Evolutionary conservation across 2,888 invertebrate species (phyloP), one percentile per base, ranked within the genome.

Genomic region (Leptinotarsa tumamoca): DNA sequence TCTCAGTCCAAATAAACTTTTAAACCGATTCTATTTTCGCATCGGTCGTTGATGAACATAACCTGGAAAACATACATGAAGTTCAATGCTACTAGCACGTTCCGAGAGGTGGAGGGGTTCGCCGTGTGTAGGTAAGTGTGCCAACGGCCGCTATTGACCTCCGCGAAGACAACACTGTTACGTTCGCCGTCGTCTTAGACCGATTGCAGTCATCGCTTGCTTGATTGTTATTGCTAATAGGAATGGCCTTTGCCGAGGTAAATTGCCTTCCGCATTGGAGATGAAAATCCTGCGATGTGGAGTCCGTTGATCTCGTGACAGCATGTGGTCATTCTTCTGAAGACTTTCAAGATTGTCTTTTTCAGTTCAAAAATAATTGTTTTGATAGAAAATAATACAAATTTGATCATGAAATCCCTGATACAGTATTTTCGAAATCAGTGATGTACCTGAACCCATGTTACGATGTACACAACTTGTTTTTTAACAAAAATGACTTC

Each of bases 41-140:
- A 73, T 76, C 71, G 71, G 73, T 63, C 63, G 71, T 68, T 73
- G 73, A 71, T 71, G 73, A 73, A 73, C 73, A 73, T 66, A 72
- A 74, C 72, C 73, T 56, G 49, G 23, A 58, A 56, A 49, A 70
- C 51, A 54, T 21, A 23, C 68, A 56, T 63, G 81, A 82, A 82
- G 82, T 82, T 82, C 82, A 82, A 82, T 82, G 81, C 81, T 82
- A 80, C 81, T 80, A 79, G 78, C 75, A 74, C 80, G 77, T 71
- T 71, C 67, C 74, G 72, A 76, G 49, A 67, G 61, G 68, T 82
- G 81, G 85, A 82, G 85, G 86, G 85, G 84, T 81, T 75, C 27
- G 18, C 68, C 63, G 68, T 83, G 86, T 87, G 86, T 87, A 86
- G 88, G 88, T 88, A 87, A 88, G 87, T 88, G 83, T 87, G 87